Evolutionary conservation across 2,113 vertebrate species (phyloP).

Genomic region (Paracanthobrama guichenoti): DNA sequence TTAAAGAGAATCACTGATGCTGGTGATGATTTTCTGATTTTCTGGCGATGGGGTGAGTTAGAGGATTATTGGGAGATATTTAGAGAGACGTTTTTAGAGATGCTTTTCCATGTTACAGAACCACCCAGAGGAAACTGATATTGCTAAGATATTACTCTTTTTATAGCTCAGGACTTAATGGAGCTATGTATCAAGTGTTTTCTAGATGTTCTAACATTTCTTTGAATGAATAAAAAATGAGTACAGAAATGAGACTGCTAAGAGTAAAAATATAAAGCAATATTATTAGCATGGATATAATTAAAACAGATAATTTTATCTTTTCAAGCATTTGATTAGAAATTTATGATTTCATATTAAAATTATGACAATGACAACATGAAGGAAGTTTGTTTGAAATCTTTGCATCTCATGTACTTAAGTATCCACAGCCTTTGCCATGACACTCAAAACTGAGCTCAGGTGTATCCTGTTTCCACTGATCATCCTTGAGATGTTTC

Average conservation of each 20-base stretch:
- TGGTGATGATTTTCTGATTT: no score
- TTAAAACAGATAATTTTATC: not conserved
- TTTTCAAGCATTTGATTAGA: not conserved
- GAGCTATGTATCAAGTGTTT: not conserved
- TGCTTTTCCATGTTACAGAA: not conserved
- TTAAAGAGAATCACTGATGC: not conserved
- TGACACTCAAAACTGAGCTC: no score
- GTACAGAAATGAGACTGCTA: not conserved
- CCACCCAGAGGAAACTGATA: not conserved
- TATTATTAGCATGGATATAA: not conserved
- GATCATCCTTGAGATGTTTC: no score
- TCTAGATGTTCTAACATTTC: conserved; percentile 10
- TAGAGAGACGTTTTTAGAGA: not conserved
- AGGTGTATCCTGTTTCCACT: no score
- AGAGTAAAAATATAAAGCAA: not conserved
- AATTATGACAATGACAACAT: not conserved
- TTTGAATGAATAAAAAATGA: not conserved
- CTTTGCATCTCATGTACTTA: no score
- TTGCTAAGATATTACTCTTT: not conserved
- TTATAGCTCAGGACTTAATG: not conserved
- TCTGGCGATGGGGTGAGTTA: not conserved
- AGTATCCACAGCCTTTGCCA: no score
- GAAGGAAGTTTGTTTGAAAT: no score
- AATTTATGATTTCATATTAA: not conserved
- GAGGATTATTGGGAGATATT: not conserved